These are phyloP conservation scores for Grapholita molesta DNA, from an alignment of 1,140 invertebrate species.

Conservation along the genomic window DNA sequence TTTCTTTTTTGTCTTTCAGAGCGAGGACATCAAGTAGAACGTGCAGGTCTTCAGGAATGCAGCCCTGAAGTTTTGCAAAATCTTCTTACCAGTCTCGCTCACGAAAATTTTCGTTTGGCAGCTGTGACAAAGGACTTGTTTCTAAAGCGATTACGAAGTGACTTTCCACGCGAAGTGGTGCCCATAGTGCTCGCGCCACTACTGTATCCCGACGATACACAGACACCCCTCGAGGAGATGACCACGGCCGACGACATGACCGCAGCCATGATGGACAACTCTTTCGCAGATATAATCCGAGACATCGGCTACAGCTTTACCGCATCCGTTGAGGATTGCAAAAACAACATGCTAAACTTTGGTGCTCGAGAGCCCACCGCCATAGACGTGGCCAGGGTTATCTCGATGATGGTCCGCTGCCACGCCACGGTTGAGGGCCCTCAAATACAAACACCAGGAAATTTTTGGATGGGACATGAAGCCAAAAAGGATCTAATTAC, in stretches of 20 bases:
- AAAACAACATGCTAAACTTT: constrained; percentile 88
- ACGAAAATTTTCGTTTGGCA: constrained; percentile 80
- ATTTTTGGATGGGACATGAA: constrained; percentile 79
- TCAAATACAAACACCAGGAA: constrained; percentile 81
- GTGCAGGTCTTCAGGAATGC: constrained; percentile 91
- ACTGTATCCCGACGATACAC: constrained; percentile 88
- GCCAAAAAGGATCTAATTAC: constrained; percentile 67
- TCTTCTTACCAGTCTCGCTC: constrained; percentile 81
- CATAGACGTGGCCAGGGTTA: constrained; percentile 88
- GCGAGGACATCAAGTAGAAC: constrained; percentile 81
- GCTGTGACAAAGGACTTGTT: constrained; percentile 88
- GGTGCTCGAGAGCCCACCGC: constrained; percentile 86
- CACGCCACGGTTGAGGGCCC: constrained; percentile 84
- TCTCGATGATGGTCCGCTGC: constrained; percentile 92
- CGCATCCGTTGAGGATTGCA: constrained; percentile 92
- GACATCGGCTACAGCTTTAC: constrained; percentile 95
- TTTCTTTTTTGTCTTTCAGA: constrained; percentile 50
- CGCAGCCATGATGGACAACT: constrained; percentile 83
- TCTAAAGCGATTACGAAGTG: constrained; percentile 87
- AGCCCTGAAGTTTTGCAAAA: constrained; percentile 93
- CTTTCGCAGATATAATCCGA: constrained; percentile 89
- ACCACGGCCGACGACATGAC: constrained; percentile 76
- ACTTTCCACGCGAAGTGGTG: constrained; percentile 92
- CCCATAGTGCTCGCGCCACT: constrained; percentile 93
- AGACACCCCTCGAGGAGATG: constrained; percentile 82